Conservation (phyloP, 2,797 vertebrate species). For the Sciurus carolinensis region DNA sequence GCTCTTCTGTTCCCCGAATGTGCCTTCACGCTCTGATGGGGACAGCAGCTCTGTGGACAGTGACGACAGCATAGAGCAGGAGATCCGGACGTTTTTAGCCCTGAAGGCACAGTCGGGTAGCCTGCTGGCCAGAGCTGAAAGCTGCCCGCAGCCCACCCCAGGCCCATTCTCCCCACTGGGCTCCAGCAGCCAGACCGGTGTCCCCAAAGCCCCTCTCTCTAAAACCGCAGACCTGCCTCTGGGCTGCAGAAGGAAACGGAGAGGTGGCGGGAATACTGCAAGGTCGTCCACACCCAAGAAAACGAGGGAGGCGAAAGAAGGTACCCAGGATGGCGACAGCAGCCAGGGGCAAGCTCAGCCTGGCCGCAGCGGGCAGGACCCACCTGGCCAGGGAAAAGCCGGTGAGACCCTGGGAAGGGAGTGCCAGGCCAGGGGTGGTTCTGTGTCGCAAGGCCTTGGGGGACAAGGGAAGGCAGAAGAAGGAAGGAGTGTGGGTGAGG, state of each 20-base stretch:
- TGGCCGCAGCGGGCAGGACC: background rate
- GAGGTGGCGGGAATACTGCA: constrained; percentile 79
- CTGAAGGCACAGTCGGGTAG: constrained; percentile 94
- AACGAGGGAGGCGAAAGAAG: background rate
- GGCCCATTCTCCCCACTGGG: constrained; percentile 63
- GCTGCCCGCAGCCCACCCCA: constrained; percentile 58
- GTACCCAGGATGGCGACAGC: background rate
- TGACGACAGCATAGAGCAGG: constrained; percentile 97
- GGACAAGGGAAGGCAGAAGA: background rate
- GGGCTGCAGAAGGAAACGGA: constrained; percentile 89
- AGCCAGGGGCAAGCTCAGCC: background rate
- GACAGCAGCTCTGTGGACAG: constrained; percentile 95
- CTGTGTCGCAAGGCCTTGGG: background rate
- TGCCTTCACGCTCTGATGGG: constrained; percentile 86
- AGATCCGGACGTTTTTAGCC: constrained; percentile 96
- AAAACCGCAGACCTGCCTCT: constrained; percentile 86
- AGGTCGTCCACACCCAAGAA: constrained; percentile 66
- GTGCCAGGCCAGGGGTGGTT: background rate
- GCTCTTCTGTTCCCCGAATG: constrained; percentile 53
- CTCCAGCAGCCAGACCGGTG: constrained; percentile 69
- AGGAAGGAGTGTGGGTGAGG: background rate
- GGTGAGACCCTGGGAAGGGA: background rate
- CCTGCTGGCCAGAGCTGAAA: constrained; percentile 79
- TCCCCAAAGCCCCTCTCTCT: constrained; percentile 65
- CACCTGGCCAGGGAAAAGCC: background rate